Percentiles rank a stretch among this genome's conserved stretches.
These are phyloP conservation scores for Melolontha melolontha DNA, from an alignment of 2,888 invertebrate genomes.

Conservation along the genomic window DNA sequence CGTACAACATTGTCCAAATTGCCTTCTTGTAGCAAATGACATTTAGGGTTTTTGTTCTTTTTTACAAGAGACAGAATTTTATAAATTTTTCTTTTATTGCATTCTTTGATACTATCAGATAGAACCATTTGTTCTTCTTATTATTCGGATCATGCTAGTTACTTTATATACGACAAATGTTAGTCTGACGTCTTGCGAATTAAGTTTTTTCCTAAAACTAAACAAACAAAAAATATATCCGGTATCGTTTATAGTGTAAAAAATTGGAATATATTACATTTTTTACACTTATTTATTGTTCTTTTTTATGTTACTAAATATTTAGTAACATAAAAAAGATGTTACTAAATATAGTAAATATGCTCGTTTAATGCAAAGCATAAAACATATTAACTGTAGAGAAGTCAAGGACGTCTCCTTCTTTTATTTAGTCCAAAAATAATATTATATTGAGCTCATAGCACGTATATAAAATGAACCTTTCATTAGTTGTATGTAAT, in stretches of 20 bases:
- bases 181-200: conserved; percentile 14
- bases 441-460: neutral
- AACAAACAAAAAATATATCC: conserved; percentile 5
- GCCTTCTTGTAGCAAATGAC: conserved; percentile 11
- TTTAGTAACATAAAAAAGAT: too few relatives aligned
- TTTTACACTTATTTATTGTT: conserved; percentile 7
- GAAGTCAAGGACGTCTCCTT: conserved; percentile 14
- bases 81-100: conserved; percentile 12
- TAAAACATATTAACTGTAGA: conserved; percentile 7
- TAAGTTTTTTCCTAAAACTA: conserved; percentile 17
- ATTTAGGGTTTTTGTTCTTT: conserved; percentile 14
- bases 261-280: conserved; percentile 1
- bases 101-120: conserved; percentile 4
- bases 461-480: neutral
- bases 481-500: too few relatives aligned
- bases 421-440: conserved; percentile 6
- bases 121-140: neutral
- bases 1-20: conserved; percentile 17
- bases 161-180: conserved; percentile 18
- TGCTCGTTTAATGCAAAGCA: too few relatives aligned
- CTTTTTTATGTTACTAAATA: neutral
- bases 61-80: neutral
- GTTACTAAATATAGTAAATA: neutral
- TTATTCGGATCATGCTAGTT: conserved; percentile 11
- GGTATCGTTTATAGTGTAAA: conserved; percentile 11